Conservation (phyloP, 2,113 vertebrate species). For the Glaucidium brasilianum region DNA sequence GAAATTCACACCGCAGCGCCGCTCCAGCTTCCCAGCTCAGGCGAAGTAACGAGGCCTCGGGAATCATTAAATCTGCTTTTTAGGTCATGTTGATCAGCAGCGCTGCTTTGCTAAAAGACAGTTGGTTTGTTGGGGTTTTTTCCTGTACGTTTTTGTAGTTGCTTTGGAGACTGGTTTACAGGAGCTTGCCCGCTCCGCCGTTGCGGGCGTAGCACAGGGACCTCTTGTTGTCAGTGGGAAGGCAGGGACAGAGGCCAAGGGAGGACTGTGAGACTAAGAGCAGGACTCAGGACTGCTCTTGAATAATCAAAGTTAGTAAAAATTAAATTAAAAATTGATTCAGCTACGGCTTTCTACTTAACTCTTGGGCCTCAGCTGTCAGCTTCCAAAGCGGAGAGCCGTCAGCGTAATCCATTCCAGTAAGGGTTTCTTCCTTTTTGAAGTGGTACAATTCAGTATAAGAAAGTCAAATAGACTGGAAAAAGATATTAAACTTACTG, state of each 20-base stretch:
- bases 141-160: neutral
- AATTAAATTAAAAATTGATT: neutral
- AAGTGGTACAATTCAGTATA: neutral
- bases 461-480: slow-evolving; percentile 8
- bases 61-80: neutral
- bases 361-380: neutral
- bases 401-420: neutral
- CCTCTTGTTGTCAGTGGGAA: neutral
- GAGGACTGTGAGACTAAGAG: neutral
- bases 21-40: neutral
- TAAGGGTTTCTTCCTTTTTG: neutral
- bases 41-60: neutral
- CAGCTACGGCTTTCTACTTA: neutral
- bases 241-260: neutral
- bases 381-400: neutral
- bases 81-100: neutral
- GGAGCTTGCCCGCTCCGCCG: neutral
- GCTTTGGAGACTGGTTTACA: neutral
- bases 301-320: neutral
- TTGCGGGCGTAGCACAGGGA: rapidly evolving
- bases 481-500: slow-evolving; percentile 2
- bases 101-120: neutral
- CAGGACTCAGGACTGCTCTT: neutral
- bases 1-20: neutral
- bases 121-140: neutral